Base-by-base conservation (phyloP, 1,140 invertebrate species). In the Leptonema lineaticorne region DNA sequence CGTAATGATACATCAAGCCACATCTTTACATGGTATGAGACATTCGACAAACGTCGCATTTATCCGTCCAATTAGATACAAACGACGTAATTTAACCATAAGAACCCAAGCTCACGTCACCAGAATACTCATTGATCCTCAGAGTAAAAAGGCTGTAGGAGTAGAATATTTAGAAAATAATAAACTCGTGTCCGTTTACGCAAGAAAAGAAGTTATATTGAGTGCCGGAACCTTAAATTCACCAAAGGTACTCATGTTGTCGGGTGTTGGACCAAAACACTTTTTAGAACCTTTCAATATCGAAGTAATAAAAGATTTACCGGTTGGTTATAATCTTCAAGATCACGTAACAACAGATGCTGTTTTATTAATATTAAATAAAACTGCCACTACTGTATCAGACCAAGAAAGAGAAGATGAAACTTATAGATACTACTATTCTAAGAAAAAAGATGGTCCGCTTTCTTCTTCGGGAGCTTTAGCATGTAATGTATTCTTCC, bases 271-370 rank as follows among this genome's bases (percentile, higher is more conserved):
- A 1, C 89, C 90, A 41, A 81, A 78, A 65, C 76, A 87, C 37
- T 84, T 89, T 67, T 74, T 85, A 16, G 67, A 76, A 80, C 83
- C 79, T 77, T 83, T 81, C 73, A 74, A 76, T 16, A 88, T 88
- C 46, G 77, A 83, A 26, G 82, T 89, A 0, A 78, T 89, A n/a
- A 77, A 86, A 71, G 83, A 90, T 76, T 76, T 88, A 9, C 82
- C 78, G 29, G 89, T 86, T 33, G 93, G 93, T 0, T 79, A 90
- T 29, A 94, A 94, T 78, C 79, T 95, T 0, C 90, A 92, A 74
- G 91, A 93, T 77, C 92, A 94, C 74, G 78, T 79, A 0, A 86
- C 85, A 0, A 84, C 82, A n/a, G 82, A 85, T 65, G 84, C 83
- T 1, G 69, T 88, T 1, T 76, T 87, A 1, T 77, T 85, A 60